Evolutionary conservation across 2,888 invertebrate species (phyloP).

Genomic region (Carterocephalus palaemon): DNA sequence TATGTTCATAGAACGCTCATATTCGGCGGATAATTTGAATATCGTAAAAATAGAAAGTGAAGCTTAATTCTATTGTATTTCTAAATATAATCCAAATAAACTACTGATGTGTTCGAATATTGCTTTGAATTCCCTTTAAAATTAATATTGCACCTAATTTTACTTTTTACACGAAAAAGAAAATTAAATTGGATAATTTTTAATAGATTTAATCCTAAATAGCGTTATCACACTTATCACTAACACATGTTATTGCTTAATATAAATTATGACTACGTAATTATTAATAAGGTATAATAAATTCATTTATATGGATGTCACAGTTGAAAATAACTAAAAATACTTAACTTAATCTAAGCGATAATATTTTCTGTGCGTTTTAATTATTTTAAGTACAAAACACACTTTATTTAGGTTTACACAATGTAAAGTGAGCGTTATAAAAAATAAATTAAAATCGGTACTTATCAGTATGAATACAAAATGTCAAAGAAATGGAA

Average conservation of each 20-base stretch:
- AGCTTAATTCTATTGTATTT: slow-evolving; percentile 26
- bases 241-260: slow-evolving; percentile 72
- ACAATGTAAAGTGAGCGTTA: no score
- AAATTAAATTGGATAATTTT: slow-evolving; percentile 29
- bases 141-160: slow-evolving; percentile 68
- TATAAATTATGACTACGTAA: slow-evolving; percentile 50
- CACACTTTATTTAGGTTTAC: no score
- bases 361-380: not conserved
- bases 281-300: slow-evolving; percentile 52
- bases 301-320: slow-evolving; percentile 66
- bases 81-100: slow-evolving; percentile 28
- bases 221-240: slow-evolving; percentile 64
- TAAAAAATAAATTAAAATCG: no score
- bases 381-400: no score
- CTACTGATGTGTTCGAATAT: slow-evolving; percentile 67
- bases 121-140: slow-evolving; percentile 60
- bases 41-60: no score
- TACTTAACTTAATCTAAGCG: not conserved
- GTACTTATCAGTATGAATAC: no score
- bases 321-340: slow-evolving; percentile 27
- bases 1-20: no score
- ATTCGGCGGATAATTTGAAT: no score
- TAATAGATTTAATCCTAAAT: slow-evolving; percentile 38
- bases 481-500: no score
- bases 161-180: slow-evolving; percentile 32